phyloP scores from a whole-genome alignment of 2,113 vertebrate genomes.

The Mobula birostris region DNA sequence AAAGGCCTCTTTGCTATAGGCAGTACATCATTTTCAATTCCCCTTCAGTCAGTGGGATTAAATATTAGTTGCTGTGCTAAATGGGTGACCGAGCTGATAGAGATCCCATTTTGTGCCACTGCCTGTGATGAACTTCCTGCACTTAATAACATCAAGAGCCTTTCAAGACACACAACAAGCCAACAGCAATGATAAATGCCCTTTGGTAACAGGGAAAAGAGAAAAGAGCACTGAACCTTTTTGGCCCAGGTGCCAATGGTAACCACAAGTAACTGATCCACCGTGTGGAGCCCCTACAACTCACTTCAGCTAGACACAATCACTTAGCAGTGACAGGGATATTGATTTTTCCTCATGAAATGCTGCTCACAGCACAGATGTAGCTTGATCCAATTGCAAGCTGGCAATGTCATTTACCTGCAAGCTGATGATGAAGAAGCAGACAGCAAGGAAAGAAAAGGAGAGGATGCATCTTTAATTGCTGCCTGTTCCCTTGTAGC shows the following conservation, averaged over 20 bases:
- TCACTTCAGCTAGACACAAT: constrained; percentile 29
- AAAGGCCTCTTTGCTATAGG: too few species aligned
- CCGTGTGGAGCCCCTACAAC: background rate
- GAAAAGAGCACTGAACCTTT: background rate
- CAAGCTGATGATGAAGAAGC: constrained; percentile 6
- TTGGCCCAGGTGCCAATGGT: constrained; percentile 4
- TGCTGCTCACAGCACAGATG: background rate
- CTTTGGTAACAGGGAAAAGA: background rate
- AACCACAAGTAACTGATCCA: constrained; percentile 19
- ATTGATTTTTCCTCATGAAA: constrained; percentile 25
- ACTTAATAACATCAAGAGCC: background rate
- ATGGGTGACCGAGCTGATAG: too few species aligned
- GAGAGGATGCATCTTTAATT: constrained; percentile 16
- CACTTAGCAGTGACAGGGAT: constrained; percentile 23
- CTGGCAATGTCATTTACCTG: constrained; percentile 30
- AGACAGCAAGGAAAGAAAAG: constrained; percentile 9
- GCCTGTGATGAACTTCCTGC: too few species aligned
- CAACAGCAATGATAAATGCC: background rate
- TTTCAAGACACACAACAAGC: background rate
- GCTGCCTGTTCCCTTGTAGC: background rate
- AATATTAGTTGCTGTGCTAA: too few species aligned
- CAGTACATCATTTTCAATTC: too few species aligned
- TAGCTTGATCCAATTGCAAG: constrained; percentile 25
- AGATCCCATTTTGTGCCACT: too few species aligned
- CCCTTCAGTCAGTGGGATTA: too few species aligned